phyloP scores from a whole-genome alignment of 1,140 invertebrate species.

The Thaumetopoea pityocampa region DNA sequence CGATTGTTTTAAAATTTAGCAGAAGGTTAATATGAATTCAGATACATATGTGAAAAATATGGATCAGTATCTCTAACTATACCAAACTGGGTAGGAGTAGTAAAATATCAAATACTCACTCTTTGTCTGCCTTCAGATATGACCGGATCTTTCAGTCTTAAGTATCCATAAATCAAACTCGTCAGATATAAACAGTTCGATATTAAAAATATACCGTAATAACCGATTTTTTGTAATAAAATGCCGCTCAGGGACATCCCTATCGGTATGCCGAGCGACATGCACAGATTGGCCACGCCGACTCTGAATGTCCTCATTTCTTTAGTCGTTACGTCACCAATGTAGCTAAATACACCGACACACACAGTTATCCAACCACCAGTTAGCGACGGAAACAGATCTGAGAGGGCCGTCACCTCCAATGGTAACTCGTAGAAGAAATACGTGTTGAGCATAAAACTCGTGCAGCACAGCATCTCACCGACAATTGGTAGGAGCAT shows the following conservation, averaged over 20 bases:
- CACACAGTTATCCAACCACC: constrained; percentile 91
- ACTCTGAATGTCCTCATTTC: constrained; percentile 88
- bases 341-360: constrained; percentile 92
- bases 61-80: too few relatives aligned
- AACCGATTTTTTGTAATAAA: constrained; percentile 64
- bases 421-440: constrained; percentile 71
- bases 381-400: constrained; percentile 84
- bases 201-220: constrained; percentile 72
- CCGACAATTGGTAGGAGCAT: constrained; percentile 75
- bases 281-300: constrained; percentile 87
- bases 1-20: too few relatives aligned
- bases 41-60: too few relatives aligned
- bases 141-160: constrained; percentile 65
- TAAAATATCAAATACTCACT: constrained; percentile 40
- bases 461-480: constrained; percentile 63
- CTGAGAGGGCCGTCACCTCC: constrained; percentile 50
- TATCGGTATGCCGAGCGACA: constrained; percentile 82
- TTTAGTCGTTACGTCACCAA: constrained; percentile 89
- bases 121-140: constrained; percentile 57
- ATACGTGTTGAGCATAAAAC: constrained; percentile 70
- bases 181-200: constrained; percentile 66
- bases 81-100: too few relatives aligned
- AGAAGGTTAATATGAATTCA: too few relatives aligned
- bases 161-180: constrained; percentile 66
- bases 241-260: constrained; percentile 72